Base-by-base conservation (phyloP, 2,113 vertebrate species). In the Rhabdornis inornatus region DNA sequence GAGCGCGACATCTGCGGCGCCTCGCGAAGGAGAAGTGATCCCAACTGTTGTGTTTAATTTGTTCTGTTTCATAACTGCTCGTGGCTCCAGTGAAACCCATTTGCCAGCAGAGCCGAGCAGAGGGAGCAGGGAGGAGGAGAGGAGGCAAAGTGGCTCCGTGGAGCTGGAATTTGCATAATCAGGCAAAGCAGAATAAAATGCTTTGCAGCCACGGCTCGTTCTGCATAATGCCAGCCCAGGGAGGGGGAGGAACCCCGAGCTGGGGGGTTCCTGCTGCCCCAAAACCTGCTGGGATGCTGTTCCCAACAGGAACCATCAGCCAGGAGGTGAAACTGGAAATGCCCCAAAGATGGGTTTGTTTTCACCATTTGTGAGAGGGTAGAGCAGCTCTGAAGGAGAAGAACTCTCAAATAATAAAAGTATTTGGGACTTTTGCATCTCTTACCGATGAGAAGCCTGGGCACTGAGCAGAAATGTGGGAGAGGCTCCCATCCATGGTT, bases 161-260 rank as follows among this genome's bases (percentile, higher is more conserved):
- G 83, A 80, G 86, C 53, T 40, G 52, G 79, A 85, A 94, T 93
- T 92, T 69, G 83, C 93, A 95, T 92, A 56, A 94, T 83, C 91
- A 77, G 79, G 83, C 70, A 76, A 56, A 90, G 94, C 86, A 33
- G 39, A 72, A 86, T 60, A 25, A 92, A 86, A 59, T 1, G 44
- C 65, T 92, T 50, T 33, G 65, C 75, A 30, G 61, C 8, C 56
- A 15, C 9, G 49, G 82, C 88, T 75, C 61, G 19, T 91, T 31
- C n/a, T 72, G 85, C 83, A 52, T 39, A 42, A 68, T 15, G 52
- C 57, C 83, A 3, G 74, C 86, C 81, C 91, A 18, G 4, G 2
- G 75, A 53, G 74, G 92, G 84, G 80, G 23, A 19, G 37, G n/a
- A 39, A n/a, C 35, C 35, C 19, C 2, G 2, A 44, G 19, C 24